Conservation (phyloP, 2,113 vertebrate species). For the Columba livia region DNA sequence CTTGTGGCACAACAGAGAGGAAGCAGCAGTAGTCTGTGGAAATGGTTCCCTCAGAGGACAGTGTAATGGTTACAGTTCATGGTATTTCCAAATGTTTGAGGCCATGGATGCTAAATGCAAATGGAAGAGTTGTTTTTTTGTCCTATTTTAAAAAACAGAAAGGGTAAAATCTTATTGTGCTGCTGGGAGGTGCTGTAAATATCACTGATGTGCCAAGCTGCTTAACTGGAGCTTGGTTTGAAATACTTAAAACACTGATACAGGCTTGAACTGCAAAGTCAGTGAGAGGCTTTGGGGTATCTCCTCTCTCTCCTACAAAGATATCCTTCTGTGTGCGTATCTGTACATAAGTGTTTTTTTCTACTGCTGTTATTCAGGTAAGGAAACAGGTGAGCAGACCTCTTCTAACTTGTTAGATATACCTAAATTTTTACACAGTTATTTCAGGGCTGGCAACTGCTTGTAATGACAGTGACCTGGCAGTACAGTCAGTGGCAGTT, state of each 20-base stretch:
- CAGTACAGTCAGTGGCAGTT: neutral
- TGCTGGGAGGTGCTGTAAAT: neutral
- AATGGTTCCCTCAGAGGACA: neutral
- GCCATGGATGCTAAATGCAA: neutral
- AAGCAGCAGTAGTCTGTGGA: neutral
- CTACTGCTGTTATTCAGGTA: neutral
- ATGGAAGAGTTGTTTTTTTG: neutral
- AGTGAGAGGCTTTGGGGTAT: neutral
- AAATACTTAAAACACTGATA: neutral
- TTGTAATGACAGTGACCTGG: neutral
- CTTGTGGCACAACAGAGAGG: neutral
- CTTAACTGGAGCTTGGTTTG: neutral
- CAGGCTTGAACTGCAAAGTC: neutral
- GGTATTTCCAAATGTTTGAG: neutral
- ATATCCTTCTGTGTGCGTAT: neutral
- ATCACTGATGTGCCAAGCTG: neutral
- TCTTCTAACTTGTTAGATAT: neutral
- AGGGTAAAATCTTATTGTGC: neutral
- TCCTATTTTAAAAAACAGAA: neutral
- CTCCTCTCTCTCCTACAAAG: neutral
- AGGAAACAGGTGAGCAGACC: neutral
- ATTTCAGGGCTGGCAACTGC: neutral
- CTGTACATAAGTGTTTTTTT: neutral
- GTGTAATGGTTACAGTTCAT: neutral
- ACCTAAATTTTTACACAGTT: neutral